These are phyloP conservation scores for Danionella dracula DNA, from an alignment of 2,797 vertebrate species.

Conservation along the genomic window DNA sequence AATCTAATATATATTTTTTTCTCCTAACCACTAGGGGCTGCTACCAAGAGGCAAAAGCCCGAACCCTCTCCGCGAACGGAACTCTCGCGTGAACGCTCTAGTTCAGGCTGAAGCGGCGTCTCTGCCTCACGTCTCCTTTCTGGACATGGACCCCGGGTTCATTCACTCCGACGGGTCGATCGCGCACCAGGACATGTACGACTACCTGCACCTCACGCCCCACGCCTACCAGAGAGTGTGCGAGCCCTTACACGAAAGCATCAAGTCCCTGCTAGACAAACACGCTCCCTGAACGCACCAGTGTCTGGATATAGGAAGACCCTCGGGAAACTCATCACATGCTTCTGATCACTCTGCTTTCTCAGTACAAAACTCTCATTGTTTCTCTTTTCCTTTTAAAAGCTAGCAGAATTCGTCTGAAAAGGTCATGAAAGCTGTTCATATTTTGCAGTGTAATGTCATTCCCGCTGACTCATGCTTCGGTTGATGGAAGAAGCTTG, in stretches of 20 bases:
- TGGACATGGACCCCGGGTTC: slow-evolving; percentile 82
- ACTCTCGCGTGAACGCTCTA: slow-evolving; percentile 74
- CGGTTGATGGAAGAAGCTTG: neutral
- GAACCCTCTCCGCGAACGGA: slow-evolving; percentile 80
- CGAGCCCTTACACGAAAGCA: slow-evolving; percentile 69
- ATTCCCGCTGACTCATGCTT: neutral
- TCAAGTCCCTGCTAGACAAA: slow-evolving; percentile 75
- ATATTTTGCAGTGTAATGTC: neutral
- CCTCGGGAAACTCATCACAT: neutral
- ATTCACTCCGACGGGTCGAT: slow-evolving; percentile 83
- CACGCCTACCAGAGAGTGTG: slow-evolving; percentile 81
- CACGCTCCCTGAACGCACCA: slow-evolving; percentile 18
- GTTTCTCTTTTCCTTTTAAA: neutral
- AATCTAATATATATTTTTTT: too few species aligned
- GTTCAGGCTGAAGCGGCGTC: slow-evolving; percentile 65
- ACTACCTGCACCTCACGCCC: slow-evolving; percentile 86
- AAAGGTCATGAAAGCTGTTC: neutral
- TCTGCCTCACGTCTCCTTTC: slow-evolving; percentile 70
- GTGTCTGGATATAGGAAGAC: neutral
- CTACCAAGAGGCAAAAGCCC: slow-evolving; percentile 81
- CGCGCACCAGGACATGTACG: slow-evolving; percentile 88
- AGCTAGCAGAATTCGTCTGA: too few species aligned
- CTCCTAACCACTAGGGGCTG: slow-evolving; percentile 64
- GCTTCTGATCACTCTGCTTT: neutral
- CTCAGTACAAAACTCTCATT: neutral